A percentile compares a stretch with the other conserved stretches of the same genome.
Evolutionary conservation across 92 coral and sea anemone genomes (phyloP).

Genomic region (Palythoa heliodiscus): DNA sequence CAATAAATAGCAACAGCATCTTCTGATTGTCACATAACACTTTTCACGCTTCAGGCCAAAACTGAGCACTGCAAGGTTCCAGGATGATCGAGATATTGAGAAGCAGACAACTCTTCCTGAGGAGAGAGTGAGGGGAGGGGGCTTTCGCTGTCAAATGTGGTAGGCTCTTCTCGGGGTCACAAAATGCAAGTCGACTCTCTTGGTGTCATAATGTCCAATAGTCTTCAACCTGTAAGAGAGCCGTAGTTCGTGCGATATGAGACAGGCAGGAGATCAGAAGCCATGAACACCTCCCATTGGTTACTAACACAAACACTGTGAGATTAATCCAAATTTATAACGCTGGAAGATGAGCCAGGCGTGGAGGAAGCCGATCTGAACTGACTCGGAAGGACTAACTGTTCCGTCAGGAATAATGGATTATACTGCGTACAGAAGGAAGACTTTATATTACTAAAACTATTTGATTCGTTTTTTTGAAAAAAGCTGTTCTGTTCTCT

Average conservation of each 20-base stretch:
- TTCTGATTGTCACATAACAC: neutral
- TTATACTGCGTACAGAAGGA: slow-evolving; percentile 30
- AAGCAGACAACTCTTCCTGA: neutral
- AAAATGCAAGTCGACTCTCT: neutral
- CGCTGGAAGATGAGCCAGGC: slow-evolving; percentile 36
- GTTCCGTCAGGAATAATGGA: slow-evolving; percentile 37
- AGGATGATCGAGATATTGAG: neutral
- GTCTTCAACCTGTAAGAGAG: slow-evolving; percentile 39
- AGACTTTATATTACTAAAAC: slow-evolving; percentile 12
- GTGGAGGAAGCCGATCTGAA: slow-evolving; percentile 41
- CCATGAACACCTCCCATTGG: slow-evolving; percentile 1
- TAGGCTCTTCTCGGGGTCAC: neutral
- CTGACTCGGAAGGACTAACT: slow-evolving; percentile 36
- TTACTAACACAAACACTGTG: slow-evolving; percentile 2
- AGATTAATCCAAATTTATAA: slow-evolving; percentile 41
- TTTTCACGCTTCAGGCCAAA: neutral
- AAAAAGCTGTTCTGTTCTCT: neutral
- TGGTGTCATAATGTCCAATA: slow-evolving; percentile 24
- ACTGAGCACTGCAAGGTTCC: neutral
- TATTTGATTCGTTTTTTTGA: neutral
- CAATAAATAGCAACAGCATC: neutral
- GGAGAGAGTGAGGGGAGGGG: too few species aligned
- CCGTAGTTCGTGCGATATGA: slow-evolving; percentile 28
- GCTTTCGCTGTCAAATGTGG: too few species aligned
- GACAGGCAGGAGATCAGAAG: slow-evolving; percentile 9